Conservation (phyloP, 2,888 invertebrate genomes). For the Drosophila phalerata region DNA sequence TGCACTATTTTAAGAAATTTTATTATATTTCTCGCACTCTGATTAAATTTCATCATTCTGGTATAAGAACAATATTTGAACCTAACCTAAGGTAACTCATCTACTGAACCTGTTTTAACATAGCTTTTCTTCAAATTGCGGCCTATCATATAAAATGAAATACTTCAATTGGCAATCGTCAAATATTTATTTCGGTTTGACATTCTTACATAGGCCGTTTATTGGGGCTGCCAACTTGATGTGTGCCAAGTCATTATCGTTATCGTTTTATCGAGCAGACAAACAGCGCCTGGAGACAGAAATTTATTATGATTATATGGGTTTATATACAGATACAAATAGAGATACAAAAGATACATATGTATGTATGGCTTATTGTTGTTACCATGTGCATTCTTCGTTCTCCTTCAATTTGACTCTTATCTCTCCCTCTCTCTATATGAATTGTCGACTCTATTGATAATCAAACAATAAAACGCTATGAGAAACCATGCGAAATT, state of each 20-base stretch:
- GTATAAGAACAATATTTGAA: not conserved
- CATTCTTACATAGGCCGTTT: slow-evolving; percentile 4
- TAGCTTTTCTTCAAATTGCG: not conserved
- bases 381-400: slow-evolving; percentile 7
- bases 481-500: slow-evolving; percentile 57
- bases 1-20: no score
- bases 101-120: not conserved
- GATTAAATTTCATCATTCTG: not conserved
- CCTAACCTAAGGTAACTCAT: not conserved
- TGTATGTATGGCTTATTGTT: slow-evolving; percentile 10
- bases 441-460: slow-evolving; percentile 52
- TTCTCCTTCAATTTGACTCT: slow-evolving; percentile 32
- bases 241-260: slow-evolving; percentile 26
- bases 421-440: slow-evolving; percentile 13
- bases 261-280: slow-evolving; percentile 49
- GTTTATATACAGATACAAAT: slow-evolving; percentile 4
- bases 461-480: slow-evolving; percentile 75
- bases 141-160: slow-evolving; percentile 1
- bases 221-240: slow-evolving; percentile 22
- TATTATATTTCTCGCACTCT: no score
- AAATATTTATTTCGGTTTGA: slow-evolving; percentile 5
- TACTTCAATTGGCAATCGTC: slow-evolving; percentile 6
- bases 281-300: slow-evolving; percentile 26
- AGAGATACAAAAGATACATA: not conserved
- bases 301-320: slow-evolving; percentile 37